Conservation (phyloP, 2,113 vertebrate genomes). For the Phyllostomus discolor region DNA sequence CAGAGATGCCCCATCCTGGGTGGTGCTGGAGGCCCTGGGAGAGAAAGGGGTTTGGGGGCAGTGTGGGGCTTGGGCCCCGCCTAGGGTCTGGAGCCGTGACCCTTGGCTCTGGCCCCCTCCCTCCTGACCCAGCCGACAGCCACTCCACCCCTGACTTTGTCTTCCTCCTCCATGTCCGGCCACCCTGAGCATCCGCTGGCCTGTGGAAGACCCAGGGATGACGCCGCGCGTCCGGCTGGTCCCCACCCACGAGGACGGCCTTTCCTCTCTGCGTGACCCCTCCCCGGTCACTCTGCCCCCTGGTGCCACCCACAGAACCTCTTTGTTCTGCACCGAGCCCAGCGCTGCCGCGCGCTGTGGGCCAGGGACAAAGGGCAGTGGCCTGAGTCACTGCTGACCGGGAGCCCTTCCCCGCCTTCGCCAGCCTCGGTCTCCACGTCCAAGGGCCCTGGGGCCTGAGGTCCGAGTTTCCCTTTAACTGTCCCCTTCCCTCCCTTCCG, state of each 20-base stretch:
- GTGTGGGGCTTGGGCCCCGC: rapidly evolving
- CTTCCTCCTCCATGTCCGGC: rapidly evolving
- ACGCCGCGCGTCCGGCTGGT: rapidly evolving
- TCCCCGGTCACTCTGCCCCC: background rate
- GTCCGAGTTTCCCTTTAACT: background rate
- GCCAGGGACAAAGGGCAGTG: background rate
- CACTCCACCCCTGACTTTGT: rapidly evolving
- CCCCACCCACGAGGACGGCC: background rate
- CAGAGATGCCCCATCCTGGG: background rate
- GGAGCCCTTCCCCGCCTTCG: background rate
- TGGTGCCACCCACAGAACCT: background rate
- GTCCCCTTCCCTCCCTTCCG: too few species aligned
- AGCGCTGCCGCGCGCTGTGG: background rate
- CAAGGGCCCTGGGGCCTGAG: background rate
- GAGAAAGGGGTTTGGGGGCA: background rate
- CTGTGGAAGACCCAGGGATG: rapidly evolving
- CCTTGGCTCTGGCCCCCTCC: rapidly evolving
- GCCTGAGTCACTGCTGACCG: constrained; percentile 43
- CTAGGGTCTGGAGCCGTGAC: background rate
- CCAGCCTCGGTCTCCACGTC: background rate
- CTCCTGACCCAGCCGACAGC: rapidly evolving
- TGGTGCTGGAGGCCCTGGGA: rapidly evolving
- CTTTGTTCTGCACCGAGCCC: background rate
- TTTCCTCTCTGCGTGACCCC: background rate
- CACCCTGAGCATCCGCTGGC: rapidly evolving